A percentile compares a stretch with the other conserved stretches of the same genome.
Conservation (phyloP, 2,888 invertebrate species). For the Protonemura montana region DNA sequence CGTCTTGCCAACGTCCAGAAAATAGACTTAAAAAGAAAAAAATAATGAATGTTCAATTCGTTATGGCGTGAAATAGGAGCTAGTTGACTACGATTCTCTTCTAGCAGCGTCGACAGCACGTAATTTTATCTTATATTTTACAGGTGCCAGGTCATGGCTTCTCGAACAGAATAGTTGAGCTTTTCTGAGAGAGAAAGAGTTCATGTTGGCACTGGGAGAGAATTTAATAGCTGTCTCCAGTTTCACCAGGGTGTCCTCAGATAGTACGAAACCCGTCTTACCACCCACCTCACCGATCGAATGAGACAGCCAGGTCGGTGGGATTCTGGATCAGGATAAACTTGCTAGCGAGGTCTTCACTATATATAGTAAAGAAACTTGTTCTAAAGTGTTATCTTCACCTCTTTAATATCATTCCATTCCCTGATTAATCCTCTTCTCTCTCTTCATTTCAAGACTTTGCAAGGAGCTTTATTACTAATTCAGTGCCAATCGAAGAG, state of each 20-base stretch:
- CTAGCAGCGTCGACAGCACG: no score
- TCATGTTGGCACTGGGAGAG: background rate
- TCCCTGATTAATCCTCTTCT: background rate
- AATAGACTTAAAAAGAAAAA: background rate
- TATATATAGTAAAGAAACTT: background rate
- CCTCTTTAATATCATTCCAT: slow-evolving; percentile 7
- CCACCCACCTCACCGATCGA: background rate
- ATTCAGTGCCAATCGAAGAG: background rate
- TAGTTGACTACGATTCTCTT: background rate
- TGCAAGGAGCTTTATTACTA: background rate
- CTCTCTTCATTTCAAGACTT: background rate
- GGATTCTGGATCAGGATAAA: background rate
- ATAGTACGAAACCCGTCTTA: background rate
- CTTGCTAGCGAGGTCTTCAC: background rate
- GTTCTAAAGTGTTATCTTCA: background rate
- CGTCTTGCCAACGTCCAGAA: background rate
- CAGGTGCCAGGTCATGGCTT: background rate
- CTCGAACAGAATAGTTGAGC: background rate
- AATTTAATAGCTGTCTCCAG: background rate
- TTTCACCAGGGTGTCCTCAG: background rate
- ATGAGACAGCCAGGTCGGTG: background rate
- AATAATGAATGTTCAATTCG: background rate
- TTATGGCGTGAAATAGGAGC: background rate
- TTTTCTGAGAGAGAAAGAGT: background rate
- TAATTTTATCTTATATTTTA: background rate